phyloP scores from a whole-genome alignment of 30 jellyfish, hydroid and myxozoan species.

The Haliclystus octoradiatus region DNA sequence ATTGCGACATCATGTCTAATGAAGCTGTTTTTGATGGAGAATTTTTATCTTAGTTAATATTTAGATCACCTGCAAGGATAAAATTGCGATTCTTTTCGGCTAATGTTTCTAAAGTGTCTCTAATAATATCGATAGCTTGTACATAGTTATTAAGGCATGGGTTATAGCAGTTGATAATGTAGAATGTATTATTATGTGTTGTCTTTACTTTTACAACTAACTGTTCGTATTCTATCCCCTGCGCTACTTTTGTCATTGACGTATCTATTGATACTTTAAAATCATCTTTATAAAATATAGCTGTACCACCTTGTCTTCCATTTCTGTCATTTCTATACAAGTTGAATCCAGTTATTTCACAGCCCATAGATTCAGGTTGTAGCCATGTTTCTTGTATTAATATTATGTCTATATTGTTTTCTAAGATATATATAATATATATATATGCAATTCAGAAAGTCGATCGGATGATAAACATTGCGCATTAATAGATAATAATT shows the following conservation, averaged over 20 bases:
- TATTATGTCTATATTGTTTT: neutral
- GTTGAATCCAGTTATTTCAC: neutral
- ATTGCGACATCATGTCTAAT: neutral
- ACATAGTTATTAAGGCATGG: neutral
- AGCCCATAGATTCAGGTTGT: neutral
- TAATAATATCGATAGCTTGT: neutral
- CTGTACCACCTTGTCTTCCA: neutral
- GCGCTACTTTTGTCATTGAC: neutral
- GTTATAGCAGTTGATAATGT: constrained; percentile 1
- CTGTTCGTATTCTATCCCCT: neutral
- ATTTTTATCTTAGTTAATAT: neutral
- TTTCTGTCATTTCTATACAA: neutral
- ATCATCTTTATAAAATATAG: neutral
- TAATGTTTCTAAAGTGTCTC: neutral
- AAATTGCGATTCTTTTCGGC: neutral
- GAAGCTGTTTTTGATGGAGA: neutral
- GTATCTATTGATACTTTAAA: neutral
- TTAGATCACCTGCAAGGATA: neutral
- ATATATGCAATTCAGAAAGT: no score
- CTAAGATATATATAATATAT: no score
- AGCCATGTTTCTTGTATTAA: neutral
- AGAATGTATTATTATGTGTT: neutral
- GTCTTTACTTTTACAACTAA: neutral
- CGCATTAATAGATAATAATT: no score
- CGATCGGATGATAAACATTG: no score